phyloP scores from a whole-genome alignment of 2,113 vertebrate species.

The Camelus dromedarius region DNA sequence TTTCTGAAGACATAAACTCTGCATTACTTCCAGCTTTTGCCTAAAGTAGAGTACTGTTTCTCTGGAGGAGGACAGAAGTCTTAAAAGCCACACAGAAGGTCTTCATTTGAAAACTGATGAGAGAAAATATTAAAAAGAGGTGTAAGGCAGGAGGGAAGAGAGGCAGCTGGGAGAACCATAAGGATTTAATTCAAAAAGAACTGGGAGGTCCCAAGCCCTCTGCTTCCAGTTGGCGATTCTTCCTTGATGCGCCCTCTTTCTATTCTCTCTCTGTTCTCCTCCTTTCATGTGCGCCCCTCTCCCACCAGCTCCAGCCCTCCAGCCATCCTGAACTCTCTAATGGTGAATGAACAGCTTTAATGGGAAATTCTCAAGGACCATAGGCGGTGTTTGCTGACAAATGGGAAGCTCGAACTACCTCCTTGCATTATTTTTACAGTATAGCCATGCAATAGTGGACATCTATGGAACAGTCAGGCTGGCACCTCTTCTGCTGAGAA shows the following conservation, averaged over 20 bases:
- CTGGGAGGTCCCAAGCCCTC: conserved; percentile 59
- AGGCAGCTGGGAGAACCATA: conserved; percentile 53
- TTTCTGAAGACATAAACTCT: not conserved
- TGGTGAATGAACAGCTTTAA: not conserved
- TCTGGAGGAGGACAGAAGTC: conserved; percentile 28
- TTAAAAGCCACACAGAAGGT: conserved; percentile 58
- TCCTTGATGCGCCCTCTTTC: not conserved
- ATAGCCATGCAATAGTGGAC: not conserved
- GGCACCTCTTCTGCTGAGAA: not conserved
- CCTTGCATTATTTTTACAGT: not conserved
- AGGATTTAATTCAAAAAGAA: conserved; percentile 61
- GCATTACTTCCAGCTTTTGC: conserved; percentile 19
- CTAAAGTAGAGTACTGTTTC: conserved; percentile 3
- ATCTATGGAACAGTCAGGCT: not conserved
- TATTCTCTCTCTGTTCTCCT: not conserved
- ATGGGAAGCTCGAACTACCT: not conserved
- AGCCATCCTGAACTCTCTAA: not conserved
- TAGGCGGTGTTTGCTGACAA: not conserved
- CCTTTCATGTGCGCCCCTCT: not conserved
- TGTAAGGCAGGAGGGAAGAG: conserved; percentile 49
- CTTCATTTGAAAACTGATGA: conserved; percentile 71
- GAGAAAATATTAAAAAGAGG: conserved; percentile 75
- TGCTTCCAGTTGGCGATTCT: conserved; percentile 20
- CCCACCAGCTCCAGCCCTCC: not conserved
- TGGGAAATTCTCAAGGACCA: not conserved